These are phyloP conservation scores for Coregonus sp. DNA, from an alignment of 2,797 vertebrate genomes.

Conservation along the genomic window DNA sequence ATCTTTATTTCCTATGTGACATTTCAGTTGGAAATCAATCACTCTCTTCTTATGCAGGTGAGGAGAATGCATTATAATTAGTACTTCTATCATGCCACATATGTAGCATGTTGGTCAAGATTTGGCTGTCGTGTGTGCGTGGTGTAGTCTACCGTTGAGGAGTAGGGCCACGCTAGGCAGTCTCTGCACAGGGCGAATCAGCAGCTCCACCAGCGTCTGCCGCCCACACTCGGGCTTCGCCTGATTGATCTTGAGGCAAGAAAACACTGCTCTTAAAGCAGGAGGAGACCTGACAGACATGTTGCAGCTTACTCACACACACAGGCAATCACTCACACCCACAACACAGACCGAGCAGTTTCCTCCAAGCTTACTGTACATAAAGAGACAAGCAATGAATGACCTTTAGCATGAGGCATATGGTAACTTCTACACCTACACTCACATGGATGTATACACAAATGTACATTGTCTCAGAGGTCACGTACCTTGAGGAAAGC, in stretches of 20 bases:
- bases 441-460: not conserved
- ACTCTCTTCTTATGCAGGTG: not conserved
- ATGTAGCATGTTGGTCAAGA: not conserved
- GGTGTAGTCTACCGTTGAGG: slow-evolving; percentile 81
- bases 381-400: not conserved
- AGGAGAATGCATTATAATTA: not conserved
- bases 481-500: slow-evolving; percentile 91
- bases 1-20: too few relatives aligned
- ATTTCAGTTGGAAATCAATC: not conserved
- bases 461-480: not conserved
- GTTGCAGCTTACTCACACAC: not conserved
- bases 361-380: not conserved
- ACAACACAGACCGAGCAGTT: not conserved
- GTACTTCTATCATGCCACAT: not conserved
- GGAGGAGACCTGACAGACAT: not conserved
- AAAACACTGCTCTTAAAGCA: not conserved
- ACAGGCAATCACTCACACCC: not conserved
- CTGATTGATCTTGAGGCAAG: slow-evolving; percentile 88
- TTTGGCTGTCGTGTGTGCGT: slow-evolving; percentile 3
- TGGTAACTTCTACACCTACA: not conserved
- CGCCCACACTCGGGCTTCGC: slow-evolving; percentile 95
- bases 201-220: slow-evolving; percentile 91
- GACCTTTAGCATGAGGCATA: slow-evolving; percentile 7
- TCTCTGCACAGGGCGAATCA: slow-evolving; percentile 96
- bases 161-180: slow-evolving; percentile 93